Evolutionary conservation across 2,888 invertebrate genomes (phyloP), one percentile per base, ranked within the genome.

Genomic region (Ceraclea dissimilis): DNA sequence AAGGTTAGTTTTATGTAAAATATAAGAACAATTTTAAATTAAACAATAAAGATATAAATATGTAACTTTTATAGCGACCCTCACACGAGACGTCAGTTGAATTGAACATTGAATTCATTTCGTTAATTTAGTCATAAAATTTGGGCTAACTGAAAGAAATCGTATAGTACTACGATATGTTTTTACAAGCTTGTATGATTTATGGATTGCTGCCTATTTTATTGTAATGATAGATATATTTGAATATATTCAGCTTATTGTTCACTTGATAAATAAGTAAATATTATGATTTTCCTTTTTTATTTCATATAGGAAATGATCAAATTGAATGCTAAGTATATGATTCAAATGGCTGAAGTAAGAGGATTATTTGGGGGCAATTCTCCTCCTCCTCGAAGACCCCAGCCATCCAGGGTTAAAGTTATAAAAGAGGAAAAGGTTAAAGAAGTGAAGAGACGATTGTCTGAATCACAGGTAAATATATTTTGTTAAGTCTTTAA

Each of bases 321-420:
- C 53, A 81, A 85, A 44, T 78, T 90, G 65, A 86, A 91, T 69
- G 88, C 89, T 4, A 85, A 89, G 69, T 90, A 86, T 68, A 86
- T 91, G 81, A 91, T 91, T 63, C 81, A 85, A 65, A 87, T 90
- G 73, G 90, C 91, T 2, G 90, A 90, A 70, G 80, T 83, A 43
- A 79, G 90, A 58, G 90, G 90, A 0, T 70, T 91, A 61, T 91
- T 91, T 68, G 89, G 86, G 2, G 76, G 72, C 46, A 63, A 67
- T 2, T 70, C 73, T 50, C 69, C 71, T 48, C 71, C 74, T 61
- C 70, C 71, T 59, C 71, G 68, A 63, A 67, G 70, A 59, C 71
- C 67, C 34, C 71, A 67, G 34, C 65, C 67, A 0, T 68, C 71
- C 47, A 66, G 69, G 50, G 64, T 65, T 26, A 74, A 75, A 59